phyloP scores from a whole-genome alignment of 2,113 vertebrate species.

The Hiodon tergisus region DNA sequence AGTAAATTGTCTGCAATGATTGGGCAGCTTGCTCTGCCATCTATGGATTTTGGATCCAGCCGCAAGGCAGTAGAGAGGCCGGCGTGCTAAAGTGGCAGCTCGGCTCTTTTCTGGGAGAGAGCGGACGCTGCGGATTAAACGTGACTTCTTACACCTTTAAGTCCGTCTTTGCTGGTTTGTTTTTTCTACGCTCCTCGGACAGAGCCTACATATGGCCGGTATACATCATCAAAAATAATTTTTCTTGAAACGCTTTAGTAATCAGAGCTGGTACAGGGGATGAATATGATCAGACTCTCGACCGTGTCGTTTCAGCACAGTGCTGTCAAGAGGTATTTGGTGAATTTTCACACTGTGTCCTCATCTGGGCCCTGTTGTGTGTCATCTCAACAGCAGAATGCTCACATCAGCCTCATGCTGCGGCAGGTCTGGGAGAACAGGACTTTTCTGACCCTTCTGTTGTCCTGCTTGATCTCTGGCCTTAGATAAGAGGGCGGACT shows the following conservation, averaged over 20 bases:
- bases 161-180: not conserved
- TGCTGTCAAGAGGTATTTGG: not conserved
- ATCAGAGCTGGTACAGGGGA: slow-evolving; percentile 3
- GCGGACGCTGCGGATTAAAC: not conserved
- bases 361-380: not conserved
- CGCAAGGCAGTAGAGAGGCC: too few species aligned
- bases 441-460: not conserved
- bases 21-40: too few species aligned
- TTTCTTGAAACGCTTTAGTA: not conserved
- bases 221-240: not conserved
- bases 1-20: too few species aligned
- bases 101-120: not conserved
- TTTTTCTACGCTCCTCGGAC: not conserved
- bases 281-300: slow-evolving; percentile 7
- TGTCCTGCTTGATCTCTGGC: too few species aligned
- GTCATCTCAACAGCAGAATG: not conserved
- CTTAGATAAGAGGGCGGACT: too few species aligned
- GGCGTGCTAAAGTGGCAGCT: not conserved
- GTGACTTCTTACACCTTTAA: not conserved
- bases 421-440: not conserved
- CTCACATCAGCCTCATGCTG: not conserved
- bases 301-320: not conserved
- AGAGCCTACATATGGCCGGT: not conserved
- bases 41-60: too few species aligned
- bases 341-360: slow-evolving; percentile 4